A percentile compares a stretch with the other conserved stretches of the same genome.
Evolutionary conservation across 2,113 vertebrate genomes (phyloP).

Genomic region (Boulengeromyrus knoepffleri): DNA sequence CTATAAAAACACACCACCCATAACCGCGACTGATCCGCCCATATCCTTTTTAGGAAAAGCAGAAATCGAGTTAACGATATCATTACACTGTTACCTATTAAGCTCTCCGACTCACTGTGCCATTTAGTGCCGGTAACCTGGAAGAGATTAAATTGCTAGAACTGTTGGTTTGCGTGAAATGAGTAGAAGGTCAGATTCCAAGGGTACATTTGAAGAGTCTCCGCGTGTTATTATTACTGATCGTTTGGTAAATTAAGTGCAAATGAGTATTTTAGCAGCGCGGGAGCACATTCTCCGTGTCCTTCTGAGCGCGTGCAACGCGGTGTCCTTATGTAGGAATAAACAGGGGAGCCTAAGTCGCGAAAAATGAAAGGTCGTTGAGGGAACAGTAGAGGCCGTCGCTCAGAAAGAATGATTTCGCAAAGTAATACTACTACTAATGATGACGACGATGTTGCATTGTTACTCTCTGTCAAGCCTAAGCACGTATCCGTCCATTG

Average conservation of each 20-base stretch:
- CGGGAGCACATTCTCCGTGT: not conserved
- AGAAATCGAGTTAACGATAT: not conserved
- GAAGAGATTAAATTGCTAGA: not conserved
- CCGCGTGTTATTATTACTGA: not conserved
- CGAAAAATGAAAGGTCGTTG: not conserved
- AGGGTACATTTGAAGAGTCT: not conserved
- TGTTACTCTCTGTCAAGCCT: not conserved
- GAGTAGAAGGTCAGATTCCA: not conserved
- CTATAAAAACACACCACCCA: conserved; percentile 45
- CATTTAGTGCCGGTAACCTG: not conserved
- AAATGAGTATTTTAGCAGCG: not conserved
- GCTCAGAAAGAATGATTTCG: not conserved
- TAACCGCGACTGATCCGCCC: conserved; percentile 7
- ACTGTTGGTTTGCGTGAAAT: not conserved
- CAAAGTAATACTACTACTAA: not conserved
- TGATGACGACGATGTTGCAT: not conserved
- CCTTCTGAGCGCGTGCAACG: not conserved
- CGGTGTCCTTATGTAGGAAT: not conserved
- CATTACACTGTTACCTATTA: not conserved
- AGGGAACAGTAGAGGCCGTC: not conserved
- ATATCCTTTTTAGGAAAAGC: not conserved
- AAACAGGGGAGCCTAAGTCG: not conserved
- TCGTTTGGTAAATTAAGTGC: not conserved
- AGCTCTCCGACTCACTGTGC: not conserved
- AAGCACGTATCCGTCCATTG: not conserved